A percentile compares a stretch with the other conserved stretches of the same genome.
These are phyloP conservation scores for Colostygia pectinataria DNA, from an alignment of 2,888 invertebrate genomes.

Conservation along the genomic window DNA sequence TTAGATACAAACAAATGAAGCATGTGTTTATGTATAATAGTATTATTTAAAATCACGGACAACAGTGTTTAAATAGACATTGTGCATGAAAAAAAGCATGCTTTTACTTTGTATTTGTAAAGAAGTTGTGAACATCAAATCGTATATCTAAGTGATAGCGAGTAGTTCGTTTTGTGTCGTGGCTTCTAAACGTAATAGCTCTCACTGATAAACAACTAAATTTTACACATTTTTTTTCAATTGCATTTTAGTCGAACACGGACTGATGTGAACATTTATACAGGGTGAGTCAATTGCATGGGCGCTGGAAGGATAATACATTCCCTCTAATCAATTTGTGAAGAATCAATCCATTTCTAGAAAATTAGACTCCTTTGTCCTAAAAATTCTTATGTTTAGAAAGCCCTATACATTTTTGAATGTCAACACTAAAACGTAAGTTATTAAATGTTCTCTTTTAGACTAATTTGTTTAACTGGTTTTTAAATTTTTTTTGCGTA, in stretches of 20 bases:
- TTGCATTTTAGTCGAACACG: conserved; percentile 27
- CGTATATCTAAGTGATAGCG: background rate
- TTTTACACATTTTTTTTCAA: conserved; percentile 18
- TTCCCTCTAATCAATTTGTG: background rate
- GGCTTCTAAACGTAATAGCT: conserved; percentile 23
- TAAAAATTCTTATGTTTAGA: too few species aligned
- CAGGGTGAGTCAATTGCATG: conserved; percentile 27
- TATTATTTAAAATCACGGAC: too few species aligned
- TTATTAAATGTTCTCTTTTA: too few species aligned
- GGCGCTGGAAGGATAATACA: conserved; percentile 19
- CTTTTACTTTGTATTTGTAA: too few species aligned
- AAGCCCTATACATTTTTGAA: too few species aligned
- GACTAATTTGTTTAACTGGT: too few species aligned
- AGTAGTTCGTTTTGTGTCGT: conserved; percentile 7
- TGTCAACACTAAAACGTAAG: too few species aligned
- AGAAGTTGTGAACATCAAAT: background rate
- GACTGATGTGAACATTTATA: conserved; percentile 22
- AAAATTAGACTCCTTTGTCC: background rate
- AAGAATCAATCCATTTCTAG: background rate
- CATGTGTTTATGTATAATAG: too few species aligned
- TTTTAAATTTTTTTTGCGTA: too few species aligned
- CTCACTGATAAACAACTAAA: conserved; percentile 12
- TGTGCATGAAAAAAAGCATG: background rate
- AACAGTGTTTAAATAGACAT: too few species aligned
- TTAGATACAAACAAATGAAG: too few species aligned